Evolutionary conservation across 2,888 invertebrate genomes (phyloP).

Genomic region (Drosophila trichaetosa): DNA sequence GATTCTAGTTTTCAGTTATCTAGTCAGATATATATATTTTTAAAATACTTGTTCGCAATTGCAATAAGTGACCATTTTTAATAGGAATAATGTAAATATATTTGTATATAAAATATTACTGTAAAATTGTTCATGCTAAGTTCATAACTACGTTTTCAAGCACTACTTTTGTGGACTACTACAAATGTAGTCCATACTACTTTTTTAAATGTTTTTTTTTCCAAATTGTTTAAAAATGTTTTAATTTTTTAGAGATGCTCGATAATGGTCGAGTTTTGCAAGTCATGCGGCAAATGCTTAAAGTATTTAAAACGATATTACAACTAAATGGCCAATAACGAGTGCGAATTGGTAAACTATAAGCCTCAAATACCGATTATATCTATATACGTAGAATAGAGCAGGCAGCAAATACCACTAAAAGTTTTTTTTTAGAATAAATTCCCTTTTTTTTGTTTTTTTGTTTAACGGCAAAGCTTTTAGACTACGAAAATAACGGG

Average conservation of each 20-base stretch:
- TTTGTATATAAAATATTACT: slow-evolving; percentile 25
- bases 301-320: slow-evolving; percentile 51
- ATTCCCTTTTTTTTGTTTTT: slow-evolving; percentile 9
- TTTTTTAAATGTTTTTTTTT: slow-evolving; percentile 1
- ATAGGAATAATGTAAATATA: not conserved
- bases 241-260: slow-evolving; percentile 34
- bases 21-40: not conserved
- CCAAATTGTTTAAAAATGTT: slow-evolving; percentile 7
- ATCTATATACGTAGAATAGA: slow-evolving; percentile 34
- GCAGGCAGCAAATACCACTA: slow-evolving; percentile 60
- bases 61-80: slow-evolving; percentile 3
- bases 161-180: slow-evolving; percentile 42
- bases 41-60: slow-evolving; percentile 1
- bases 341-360: slow-evolving; percentile 59
- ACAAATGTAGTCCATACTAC: slow-evolving; percentile 39
- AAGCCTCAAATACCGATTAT: slow-evolving; percentile 46
- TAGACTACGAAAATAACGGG: slow-evolving; percentile 53
- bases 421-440: slow-evolving; percentile 12
- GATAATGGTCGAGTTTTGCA: slow-evolving; percentile 17
- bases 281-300: slow-evolving; percentile 64
- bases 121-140: slow-evolving; percentile 55
- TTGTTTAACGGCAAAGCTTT: slow-evolving; percentile 55
- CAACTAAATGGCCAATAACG: slow-evolving; percentile 71
- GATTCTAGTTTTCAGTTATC: not conserved
- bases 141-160: slow-evolving; percentile 55